Base-by-base conservation (phyloP, 1,140 invertebrate species). In the Apis laboriosa region DNA sequence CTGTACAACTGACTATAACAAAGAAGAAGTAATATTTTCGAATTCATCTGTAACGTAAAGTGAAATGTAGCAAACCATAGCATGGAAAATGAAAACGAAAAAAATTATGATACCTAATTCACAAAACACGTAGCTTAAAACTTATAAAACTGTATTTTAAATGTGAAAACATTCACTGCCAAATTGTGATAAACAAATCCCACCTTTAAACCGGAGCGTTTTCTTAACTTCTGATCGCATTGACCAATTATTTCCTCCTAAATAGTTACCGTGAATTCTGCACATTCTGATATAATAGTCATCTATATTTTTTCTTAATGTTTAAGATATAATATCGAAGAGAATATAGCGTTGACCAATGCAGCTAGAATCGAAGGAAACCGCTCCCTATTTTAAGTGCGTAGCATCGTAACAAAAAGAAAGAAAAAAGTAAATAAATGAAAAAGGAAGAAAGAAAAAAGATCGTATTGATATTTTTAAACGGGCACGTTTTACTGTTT, bases 101-200 rank as follows among this genome's bases (percentile, higher is more conserved):
- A 34, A 28, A 28, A 19, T 34, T 12, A 24, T 21, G 61, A 58
- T 0, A 49, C 17, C 2, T 12, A 51, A 73, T 78, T 70, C 76
- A 81, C 34, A 43, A 43, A 43, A 43, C 34, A 43, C 34, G 77
- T 56, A 83, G 86, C 77, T 76, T 77, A 77, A 79, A 77, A 84
- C 78, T 85, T 82, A 74, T 68, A 76, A 87, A 85, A 88, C 84
- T 88, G 86, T 89, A 89, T 91, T 90, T 90, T 81, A 80, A 80
- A 90, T 71, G 85, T 85, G 82, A 86, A 76, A 90, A 92, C 87
- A 86, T 93, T 93, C 92, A 94, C 92, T 93, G 92, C 92, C 92
- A 94, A 93, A 93, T 92, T 94, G 92, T 94, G 93, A 93, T 93
- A 93, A 84, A 91, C 80, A 85, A 87, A 87, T 90, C 89, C 91